Evolutionary conservation across 1,140 invertebrate species (phyloP).

Genomic region (Drosophila oshimai): DNA sequence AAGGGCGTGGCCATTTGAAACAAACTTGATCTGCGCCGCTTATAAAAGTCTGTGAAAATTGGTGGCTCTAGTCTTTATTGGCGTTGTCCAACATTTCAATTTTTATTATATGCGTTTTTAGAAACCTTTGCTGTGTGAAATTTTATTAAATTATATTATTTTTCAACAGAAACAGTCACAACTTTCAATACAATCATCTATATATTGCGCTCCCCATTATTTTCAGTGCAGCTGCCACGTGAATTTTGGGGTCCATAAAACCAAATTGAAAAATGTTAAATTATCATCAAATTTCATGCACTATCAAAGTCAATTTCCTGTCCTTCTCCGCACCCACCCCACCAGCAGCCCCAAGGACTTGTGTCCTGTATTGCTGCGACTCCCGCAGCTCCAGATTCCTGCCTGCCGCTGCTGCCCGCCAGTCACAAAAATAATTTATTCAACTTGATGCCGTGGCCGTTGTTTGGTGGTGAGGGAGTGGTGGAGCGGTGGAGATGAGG

Average conservation of each 20-base stretch:
- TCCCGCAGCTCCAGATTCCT: neutral
- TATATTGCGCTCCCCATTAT: neutral
- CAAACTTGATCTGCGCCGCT: too few relatives aligned
- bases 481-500: too few relatives aligned
- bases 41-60: too few relatives aligned
- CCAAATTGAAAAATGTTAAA: slow-evolving; percentile 63
- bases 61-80: too few relatives aligned
- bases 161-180: too few relatives aligned
- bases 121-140: too few relatives aligned
- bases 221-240: slow-evolving; percentile 15
- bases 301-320: slow-evolving; percentile 80
- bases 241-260: slow-evolving; percentile 21
- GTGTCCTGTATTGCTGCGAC: slow-evolving; percentile 8
- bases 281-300: slow-evolving; percentile 81
- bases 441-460: slow-evolving; percentile 64
- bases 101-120: too few relatives aligned
- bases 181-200: too few relatives aligned
- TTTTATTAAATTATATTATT: too few relatives aligned
- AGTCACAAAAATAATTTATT: slow-evolving; percentile 77
- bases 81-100: too few relatives aligned
- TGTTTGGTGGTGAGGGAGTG: too few relatives aligned
- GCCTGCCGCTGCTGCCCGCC: slow-evolving; percentile 19
- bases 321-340: neutral
- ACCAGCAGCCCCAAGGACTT: slow-evolving; percentile 9
- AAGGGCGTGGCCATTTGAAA: too few relatives aligned